These are phyloP conservation scores for Noctua fimbriata DNA, from an alignment of 2,888 invertebrate species.

Conservation along the genomic window DNA sequence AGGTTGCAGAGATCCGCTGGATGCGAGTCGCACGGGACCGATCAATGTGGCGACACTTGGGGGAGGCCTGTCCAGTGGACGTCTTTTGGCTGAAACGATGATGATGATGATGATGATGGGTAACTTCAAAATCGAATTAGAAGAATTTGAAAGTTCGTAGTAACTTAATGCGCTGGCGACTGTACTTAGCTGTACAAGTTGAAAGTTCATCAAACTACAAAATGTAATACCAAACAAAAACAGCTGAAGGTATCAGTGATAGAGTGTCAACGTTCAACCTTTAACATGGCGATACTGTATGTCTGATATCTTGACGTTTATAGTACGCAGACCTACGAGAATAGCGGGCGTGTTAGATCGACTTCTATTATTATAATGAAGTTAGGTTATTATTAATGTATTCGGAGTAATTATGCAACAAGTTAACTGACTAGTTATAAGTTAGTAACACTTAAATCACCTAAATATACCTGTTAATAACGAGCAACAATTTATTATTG, in stretches of 20 bases:
- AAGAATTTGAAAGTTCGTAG: too few species aligned
- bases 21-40: too few species aligned
- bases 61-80: too few species aligned
- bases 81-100: too few species aligned
- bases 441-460: too few species aligned
- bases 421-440: not conserved
- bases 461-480: too few species aligned
- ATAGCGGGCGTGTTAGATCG: slow-evolving; percentile 26
- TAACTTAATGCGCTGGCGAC: too few species aligned
- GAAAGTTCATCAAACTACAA: slow-evolving; percentile 52
- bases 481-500: too few species aligned
- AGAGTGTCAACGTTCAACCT: slow-evolving; percentile 71
- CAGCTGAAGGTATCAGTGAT: slow-evolving; percentile 53
- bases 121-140: too few species aligned
- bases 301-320: slow-evolving; percentile 30
- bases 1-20: too few species aligned
- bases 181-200: not conserved
- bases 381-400: not conserved
- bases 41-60: too few species aligned
- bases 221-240: slow-evolving; percentile 45
- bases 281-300: slow-evolving; percentile 52
- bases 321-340: slow-evolving; percentile 9
- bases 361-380: not conserved
- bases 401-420: not conserved
- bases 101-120: too few species aligned